Evolutionary conservation across 2,113 vertebrate genomes (phyloP).

Genomic region (Amblyopsis rosae): DNA sequence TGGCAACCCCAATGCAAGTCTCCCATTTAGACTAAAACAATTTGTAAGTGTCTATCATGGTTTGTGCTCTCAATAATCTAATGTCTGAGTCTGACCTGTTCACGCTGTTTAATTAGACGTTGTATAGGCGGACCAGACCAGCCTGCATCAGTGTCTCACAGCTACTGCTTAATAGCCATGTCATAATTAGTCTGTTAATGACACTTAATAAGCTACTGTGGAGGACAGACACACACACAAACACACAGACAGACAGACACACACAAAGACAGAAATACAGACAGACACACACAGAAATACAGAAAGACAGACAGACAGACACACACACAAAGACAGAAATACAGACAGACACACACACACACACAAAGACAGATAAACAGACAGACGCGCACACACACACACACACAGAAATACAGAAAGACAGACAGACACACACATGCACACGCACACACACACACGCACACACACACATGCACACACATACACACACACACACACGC

Average conservation of each 20-base stretch:
- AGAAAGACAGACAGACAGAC: no score
- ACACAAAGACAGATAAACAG: no score
- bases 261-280: no score
- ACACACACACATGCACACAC: no score
- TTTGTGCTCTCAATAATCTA: conserved; percentile 66
- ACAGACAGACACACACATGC: no score
- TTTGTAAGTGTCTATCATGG: conserved; percentile 39
- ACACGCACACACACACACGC: no score
- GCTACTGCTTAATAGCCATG: conserved; percentile 51
- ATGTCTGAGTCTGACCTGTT: conserved; percentile 74
- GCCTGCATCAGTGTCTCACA: conserved; percentile 61
- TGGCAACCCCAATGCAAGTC: conserved; percentile 2
- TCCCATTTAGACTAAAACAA: conserved; percentile 42
- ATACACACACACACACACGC: no score
- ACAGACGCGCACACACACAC: no score
- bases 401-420: no score
- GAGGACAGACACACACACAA: not conserved
- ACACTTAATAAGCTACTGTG: conserved; percentile 8
- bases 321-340: no score
- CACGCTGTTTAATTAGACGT: conserved; percentile 73
- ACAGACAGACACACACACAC: no score
- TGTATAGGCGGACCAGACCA: conserved; percentile 37
- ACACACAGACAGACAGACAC: conserved; percentile 12
- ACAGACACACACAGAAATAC: no score
- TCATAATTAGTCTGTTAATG: conserved; percentile 67